Base-by-base conservation (phyloP, 2,113 vertebrate species). In the Hippoglossus stenolepis region DNA sequence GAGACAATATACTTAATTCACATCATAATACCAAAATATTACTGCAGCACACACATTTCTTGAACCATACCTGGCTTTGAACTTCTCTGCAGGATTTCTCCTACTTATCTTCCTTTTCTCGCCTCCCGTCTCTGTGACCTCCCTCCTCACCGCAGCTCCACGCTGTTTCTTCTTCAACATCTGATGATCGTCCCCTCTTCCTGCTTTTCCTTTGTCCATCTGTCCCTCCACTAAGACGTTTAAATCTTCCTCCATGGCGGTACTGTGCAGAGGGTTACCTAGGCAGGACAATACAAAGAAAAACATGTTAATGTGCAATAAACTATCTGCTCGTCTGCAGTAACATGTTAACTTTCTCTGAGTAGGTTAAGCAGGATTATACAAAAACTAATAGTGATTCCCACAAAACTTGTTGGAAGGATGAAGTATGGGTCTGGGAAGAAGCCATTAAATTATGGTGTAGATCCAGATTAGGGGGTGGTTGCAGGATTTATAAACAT, bases 211-310 rank as follows among this genome's bases (percentile, higher is more conserved):
- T 60, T 61, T 28, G 14, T 58, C 40, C 6, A 0, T 5, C 51
- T 11, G 49, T 43, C 1, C 54, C 2, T 71, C 70, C 24, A 83
- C 66, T 1, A 17, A 2, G 10, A 24, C 21, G 1, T 58, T 43
- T 3, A 90, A 24, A 47, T 84, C 88, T 17, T 91, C 92, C 35
- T 90, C 91, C 45, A 93, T 0, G n/a, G 92, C 91, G 0, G 92
- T 92, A 7, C 92, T 93, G 77, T 93, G 92, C 64, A 92, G 76
- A 23, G 77, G 86, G 62, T 85, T 85, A 28, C 75, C 92, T 93
- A 15, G 24, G 28, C 17, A 54, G 17, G 21, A 23, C 20, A n/a
- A 28, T 12, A 53, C 9, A 64, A 31, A 28, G 58, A 5, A 8
- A 10, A 17, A 35, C 0, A 31, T 31, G 26, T 21, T 18, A 6